These are phyloP conservation scores for Lates calcarifer DNA, from an alignment of 2,113 vertebrate species.

Conservation along the genomic window DNA sequence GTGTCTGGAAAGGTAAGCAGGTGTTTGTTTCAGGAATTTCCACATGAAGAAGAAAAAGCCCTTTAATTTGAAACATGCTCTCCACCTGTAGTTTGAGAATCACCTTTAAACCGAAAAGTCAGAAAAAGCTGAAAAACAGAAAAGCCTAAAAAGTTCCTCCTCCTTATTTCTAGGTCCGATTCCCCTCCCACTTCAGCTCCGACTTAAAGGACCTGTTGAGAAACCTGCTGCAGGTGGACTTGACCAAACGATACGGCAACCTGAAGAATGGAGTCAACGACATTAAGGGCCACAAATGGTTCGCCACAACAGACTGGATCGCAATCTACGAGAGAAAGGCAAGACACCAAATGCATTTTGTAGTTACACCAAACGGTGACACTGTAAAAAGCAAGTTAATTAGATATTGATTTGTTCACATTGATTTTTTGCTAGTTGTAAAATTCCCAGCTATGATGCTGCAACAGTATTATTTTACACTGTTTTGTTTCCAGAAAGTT, in stretches of 20 bases:
- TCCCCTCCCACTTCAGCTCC: constrained; percentile 99
- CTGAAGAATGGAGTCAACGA: constrained; percentile 99
- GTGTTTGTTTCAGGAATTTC: not conserved
- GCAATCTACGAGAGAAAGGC: constrained; percentile 99
- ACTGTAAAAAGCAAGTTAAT: constrained; percentile 39
- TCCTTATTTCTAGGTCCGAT: constrained; percentile 88
- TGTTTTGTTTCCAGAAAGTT: constrained; percentile 10
- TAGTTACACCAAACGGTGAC: constrained; percentile 4
- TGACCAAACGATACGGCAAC: constrained; percentile 98
- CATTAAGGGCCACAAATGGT: constrained; percentile 99
- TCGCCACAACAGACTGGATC: constrained; percentile 99
- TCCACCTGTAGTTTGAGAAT: not conserved
- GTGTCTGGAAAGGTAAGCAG: constrained; percentile 96
- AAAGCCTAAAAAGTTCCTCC: not conserved
- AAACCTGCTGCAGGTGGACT: constrained; percentile 98
- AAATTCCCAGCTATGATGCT: constrained; percentile 8
- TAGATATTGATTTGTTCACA: constrained; percentile 48
- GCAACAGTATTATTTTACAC: constrained; percentile 8
- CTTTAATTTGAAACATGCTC: no score
- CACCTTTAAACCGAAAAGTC: no score
- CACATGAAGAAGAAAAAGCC: not conserved
- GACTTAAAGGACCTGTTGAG: constrained; percentile 98
- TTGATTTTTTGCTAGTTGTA: constrained; percentile 11
- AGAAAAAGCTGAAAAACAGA: no score
- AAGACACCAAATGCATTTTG: constrained; percentile 45